phyloP scores from a whole-genome alignment of 2,113 vertebrate species.

The Paramormyrops kingsleyae region DNA sequence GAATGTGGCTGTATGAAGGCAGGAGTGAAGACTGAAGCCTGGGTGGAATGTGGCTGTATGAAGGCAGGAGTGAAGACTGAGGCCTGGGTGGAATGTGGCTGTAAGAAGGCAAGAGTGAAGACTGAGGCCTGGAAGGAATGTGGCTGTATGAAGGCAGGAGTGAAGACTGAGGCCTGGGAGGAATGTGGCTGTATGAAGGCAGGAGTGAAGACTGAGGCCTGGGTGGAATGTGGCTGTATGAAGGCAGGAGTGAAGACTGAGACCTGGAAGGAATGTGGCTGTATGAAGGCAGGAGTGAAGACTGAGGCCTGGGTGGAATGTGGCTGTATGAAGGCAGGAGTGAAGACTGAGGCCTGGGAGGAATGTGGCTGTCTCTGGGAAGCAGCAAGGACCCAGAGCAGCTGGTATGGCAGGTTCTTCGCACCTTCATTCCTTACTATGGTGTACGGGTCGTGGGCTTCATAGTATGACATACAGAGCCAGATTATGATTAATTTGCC shows the following conservation, averaged over 20 bases:
- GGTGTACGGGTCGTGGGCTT: background rate
- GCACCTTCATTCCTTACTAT: background rate
- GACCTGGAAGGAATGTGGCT: background rate
- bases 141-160: background rate
- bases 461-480: background rate
- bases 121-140: background rate
- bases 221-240: background rate
- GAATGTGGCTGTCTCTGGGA: background rate
- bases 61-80: background rate
- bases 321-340: background rate
- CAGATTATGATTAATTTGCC: background rate
- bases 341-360: background rate
- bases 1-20: background rate
- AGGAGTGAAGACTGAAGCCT: background rate
- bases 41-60: background rate
- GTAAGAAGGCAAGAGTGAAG: background rate
- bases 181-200: background rate
- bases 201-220: background rate
- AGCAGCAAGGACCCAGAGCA: background rate
- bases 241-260: background rate
- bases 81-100: background rate
- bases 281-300: background rate
- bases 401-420: background rate
- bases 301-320: background rate
- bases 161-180: background rate